Conservation (phyloP, 1,140 invertebrate species). For the Trichonephila clavata region DNA sequence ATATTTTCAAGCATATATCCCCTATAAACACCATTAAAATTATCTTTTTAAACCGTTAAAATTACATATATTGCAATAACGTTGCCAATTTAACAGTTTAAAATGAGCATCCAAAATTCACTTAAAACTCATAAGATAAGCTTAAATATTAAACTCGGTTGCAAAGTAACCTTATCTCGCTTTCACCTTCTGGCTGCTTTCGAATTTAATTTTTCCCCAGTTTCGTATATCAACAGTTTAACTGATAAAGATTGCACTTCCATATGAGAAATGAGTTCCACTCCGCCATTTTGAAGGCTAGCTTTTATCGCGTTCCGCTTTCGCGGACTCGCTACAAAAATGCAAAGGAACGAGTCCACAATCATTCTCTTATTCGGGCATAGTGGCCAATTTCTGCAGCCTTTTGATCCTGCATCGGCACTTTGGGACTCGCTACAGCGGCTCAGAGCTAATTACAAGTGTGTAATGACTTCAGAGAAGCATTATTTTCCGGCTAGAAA, state of each 20-base stretch:
- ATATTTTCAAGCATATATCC: background rate
- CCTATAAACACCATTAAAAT: background rate
- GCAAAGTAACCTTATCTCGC: constrained; percentile 28
- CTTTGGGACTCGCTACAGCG: background rate
- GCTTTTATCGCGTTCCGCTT: constrained; percentile 37
- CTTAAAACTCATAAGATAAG: background rate
- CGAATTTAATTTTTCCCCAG: constrained; percentile 46
- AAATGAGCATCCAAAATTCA: background rate
- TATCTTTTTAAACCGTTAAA: background rate
- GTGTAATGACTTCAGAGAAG: constrained; percentile 56
- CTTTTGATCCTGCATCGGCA: constrained; percentile 54
- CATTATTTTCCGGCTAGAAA: constrained; percentile 11
- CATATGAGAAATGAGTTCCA: constrained; percentile 2
- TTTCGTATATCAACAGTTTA: constrained; percentile 26
- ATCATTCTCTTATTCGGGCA: background rate
- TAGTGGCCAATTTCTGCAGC: constrained; percentile 41
- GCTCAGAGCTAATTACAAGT: constrained; percentile 62
- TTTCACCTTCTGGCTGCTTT: background rate
- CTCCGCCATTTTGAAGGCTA: constrained; percentile 14
- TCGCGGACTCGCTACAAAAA: background rate
- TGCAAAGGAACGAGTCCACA: background rate
- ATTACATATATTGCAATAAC: background rate
- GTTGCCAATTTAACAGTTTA: background rate
- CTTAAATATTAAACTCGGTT: background rate
- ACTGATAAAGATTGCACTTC: constrained; percentile 46